Base-by-base conservation (phyloP, 2,888 invertebrate genomes). In the Arctia plantaginis region DNA sequence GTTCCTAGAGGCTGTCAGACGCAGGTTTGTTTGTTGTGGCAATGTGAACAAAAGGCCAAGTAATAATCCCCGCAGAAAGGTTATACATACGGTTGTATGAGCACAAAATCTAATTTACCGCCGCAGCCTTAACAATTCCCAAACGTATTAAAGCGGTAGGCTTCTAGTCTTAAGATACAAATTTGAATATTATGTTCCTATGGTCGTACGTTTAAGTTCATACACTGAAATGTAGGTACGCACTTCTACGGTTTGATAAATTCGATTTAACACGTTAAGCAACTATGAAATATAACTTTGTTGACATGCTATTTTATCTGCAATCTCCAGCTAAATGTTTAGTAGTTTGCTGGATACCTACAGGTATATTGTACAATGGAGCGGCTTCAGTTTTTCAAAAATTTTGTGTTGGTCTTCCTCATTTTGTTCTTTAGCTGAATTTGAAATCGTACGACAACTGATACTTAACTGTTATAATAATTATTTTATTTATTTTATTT, bases 1-100 rank as follows among this genome's bases (percentile, higher is more conserved):
- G 44, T 67, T 72, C 55, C 62, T n/a, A 67, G 44, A 33, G 59
- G 59, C 33, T 59, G 67, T 72, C 66, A 62, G 67, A n/a, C 10
- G 27, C 72, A 68, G 68, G 15, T 3, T 44, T 39, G 66, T 51
- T 68, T 47, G 27, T 68, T 62, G 44, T 72, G 47, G 33, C 35
- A 67, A 62, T 62, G 72, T 51, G 55, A 64, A 70, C 64, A 47
- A 62, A 64, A 59, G 66, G 66, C 35, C 15, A 41, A 66, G 55
- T 41, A 66, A 66, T 64, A 47, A 44, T 18, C 23, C 27, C 3
- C 2, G 23, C 12, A 55, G 66, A 67, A 67, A 44, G 59, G 67
- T 23, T 59, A 23, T 30, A 70, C 44, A 51, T 64, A 64, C 30
- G 30, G 69, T 69, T 18, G 39, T 47, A 41, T 70, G 51, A 35